Conservation (phyloP, 2,888 invertebrate genomes). For the Orthosia gothica region DNA sequence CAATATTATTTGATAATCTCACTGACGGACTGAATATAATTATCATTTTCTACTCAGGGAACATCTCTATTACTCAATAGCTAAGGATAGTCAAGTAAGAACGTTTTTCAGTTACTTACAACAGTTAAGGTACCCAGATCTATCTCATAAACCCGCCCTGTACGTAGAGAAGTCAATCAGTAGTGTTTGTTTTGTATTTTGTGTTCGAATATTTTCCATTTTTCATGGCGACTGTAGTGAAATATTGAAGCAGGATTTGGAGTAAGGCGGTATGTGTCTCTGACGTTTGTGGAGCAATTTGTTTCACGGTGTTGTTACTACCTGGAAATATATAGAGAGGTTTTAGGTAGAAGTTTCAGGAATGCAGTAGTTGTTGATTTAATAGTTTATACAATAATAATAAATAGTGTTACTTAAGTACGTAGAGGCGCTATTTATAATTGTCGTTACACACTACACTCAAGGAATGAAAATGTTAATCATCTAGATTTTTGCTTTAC, state of each 20-base stretch:
- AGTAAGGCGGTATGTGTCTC: constrained; percentile 16
- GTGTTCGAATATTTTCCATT: constrained; percentile 42
- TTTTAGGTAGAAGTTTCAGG: background rate
- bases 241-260: constrained; percentile 45
- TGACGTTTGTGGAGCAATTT: constrained; percentile 46
- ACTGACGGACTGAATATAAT: no score
- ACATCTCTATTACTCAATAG: no score
- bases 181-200: constrained; percentile 30
- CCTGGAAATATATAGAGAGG: background rate
- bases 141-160: background rate
- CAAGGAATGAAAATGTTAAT: no score
- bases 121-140: background rate
- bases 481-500: no score
- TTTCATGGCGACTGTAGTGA: constrained; percentile 17
- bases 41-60: no score
- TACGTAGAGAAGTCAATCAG: constrained; percentile 36
- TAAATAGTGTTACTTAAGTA: no score
- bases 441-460: no score
- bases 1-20: no score
- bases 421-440: no score
- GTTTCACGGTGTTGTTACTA: constrained; percentile 17
- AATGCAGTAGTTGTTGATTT: background rate
- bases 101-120: background rate
- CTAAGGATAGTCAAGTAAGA: background rate
- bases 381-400: background rate